phyloP scores from a whole-genome alignment of 2,888 invertebrate genomes.

The Machimus rusticus region DNA sequence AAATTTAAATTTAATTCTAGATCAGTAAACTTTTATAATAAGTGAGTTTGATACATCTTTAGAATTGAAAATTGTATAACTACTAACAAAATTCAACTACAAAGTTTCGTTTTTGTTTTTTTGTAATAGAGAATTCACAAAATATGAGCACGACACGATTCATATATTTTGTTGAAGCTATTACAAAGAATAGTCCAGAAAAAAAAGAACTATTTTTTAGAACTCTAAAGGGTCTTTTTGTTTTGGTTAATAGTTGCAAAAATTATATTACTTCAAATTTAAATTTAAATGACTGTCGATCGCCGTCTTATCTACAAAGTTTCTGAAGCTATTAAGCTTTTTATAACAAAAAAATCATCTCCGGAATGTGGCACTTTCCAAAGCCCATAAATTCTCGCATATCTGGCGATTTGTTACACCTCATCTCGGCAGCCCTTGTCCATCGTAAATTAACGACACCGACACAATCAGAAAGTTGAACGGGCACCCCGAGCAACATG shows the following conservation, averaged over 20 bases:
- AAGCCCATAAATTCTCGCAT: background rate
- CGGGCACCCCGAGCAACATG: background rate
- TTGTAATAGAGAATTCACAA: no score
- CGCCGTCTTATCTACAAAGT: background rate
- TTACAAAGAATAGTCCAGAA: no score
- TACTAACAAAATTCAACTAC: no score
- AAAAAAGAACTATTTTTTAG: background rate
- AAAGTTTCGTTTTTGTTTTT: no score
- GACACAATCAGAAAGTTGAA: background rate
- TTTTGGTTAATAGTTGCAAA: background rate
- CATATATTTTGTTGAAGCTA: no score
- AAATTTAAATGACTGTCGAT: background rate
- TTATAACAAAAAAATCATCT: background rate
- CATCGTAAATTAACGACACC: background rate
- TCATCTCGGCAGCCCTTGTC: background rate
- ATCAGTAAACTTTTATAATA: no score
- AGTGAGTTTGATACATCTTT: no score
- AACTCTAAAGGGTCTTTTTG: background rate
- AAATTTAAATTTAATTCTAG: no score
- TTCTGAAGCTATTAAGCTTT: background rate
- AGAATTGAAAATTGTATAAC: no score
- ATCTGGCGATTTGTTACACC: slow-evolving; percentile 5
- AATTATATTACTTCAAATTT: background rate
- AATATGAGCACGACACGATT: no score
- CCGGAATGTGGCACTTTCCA: background rate